Percentiles rank a stretch among this genome's conserved stretches.
Conservation (phyloP, 2,113 vertebrate genomes). For the Orcinus orca region DNA sequence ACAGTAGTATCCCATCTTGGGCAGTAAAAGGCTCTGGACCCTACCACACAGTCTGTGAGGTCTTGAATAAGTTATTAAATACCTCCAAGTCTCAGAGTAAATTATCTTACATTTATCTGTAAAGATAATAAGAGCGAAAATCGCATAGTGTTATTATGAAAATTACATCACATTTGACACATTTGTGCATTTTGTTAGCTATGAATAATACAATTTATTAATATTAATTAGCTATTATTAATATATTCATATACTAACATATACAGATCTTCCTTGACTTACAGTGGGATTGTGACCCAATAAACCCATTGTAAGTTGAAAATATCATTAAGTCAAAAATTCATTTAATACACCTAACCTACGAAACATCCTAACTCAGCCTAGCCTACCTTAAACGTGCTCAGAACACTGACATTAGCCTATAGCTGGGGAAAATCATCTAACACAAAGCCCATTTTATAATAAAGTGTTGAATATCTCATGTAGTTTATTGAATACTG, state of each 20-base stretch:
- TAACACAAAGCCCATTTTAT: no score
- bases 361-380: background rate
- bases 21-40: background rate
- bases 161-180: background rate
- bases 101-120: slow-evolving; percentile 11
- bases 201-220: slow-evolving; percentile 6
- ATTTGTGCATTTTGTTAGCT: background rate
- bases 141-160: background rate
- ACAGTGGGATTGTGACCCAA: background rate
- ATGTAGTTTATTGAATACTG: no score
- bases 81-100: background rate
- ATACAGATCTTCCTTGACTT: background rate
- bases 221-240: slow-evolving; percentile 14
- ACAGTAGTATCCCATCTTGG: background rate
- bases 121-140: background rate
- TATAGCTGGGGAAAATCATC: no score
- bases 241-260: background rate
- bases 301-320: background rate
- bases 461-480: no score
- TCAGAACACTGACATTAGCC: background rate
- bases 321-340: background rate
- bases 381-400: background rate
- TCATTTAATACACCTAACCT: background rate
- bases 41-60: background rate
- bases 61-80: background rate